Conservation (phyloP, 2,797 vertebrate genomes). For the Cryptoprocta ferox region DNA sequence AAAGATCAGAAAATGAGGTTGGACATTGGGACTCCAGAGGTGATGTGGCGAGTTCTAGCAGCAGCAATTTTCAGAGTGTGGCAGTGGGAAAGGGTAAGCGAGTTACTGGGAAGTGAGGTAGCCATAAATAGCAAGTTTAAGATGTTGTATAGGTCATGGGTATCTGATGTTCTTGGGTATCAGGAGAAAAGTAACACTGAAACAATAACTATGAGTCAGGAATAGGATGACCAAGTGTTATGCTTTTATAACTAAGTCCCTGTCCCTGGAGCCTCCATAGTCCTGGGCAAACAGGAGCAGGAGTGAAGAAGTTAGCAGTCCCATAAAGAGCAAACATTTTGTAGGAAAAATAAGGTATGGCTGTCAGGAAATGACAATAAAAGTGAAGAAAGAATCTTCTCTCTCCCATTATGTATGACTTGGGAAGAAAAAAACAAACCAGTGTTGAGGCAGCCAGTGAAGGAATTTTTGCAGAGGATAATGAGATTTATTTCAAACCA, state of each 20-base stretch:
- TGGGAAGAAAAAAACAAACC: not conserved
- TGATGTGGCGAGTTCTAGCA: not conserved
- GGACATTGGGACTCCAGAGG: not conserved
- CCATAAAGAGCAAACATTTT: not conserved
- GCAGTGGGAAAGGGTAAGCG: not conserved
- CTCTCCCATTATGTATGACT: not conserved
- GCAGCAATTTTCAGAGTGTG: not conserved
- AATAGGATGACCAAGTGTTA: not conserved
- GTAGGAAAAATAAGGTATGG: not conserved
- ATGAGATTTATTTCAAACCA: not conserved
- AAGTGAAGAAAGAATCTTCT: not conserved
- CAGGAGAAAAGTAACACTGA: not conserved
- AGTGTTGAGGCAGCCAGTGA: not conserved
- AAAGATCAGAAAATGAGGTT: not conserved
- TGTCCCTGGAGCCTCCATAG: not conserved
- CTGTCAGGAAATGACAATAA: not conserved
- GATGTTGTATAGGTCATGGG: not conserved
- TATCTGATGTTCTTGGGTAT: not conserved
- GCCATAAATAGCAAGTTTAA: not conserved
- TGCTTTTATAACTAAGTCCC: not conserved
- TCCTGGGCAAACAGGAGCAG: not conserved
- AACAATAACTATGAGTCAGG: not conserved
- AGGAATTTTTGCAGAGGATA: not conserved
- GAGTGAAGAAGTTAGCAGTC: not conserved
- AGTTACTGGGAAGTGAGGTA: not conserved